phyloP scores from a whole-genome alignment of 2,113 vertebrate species.

The Elanoides forficatus region DNA sequence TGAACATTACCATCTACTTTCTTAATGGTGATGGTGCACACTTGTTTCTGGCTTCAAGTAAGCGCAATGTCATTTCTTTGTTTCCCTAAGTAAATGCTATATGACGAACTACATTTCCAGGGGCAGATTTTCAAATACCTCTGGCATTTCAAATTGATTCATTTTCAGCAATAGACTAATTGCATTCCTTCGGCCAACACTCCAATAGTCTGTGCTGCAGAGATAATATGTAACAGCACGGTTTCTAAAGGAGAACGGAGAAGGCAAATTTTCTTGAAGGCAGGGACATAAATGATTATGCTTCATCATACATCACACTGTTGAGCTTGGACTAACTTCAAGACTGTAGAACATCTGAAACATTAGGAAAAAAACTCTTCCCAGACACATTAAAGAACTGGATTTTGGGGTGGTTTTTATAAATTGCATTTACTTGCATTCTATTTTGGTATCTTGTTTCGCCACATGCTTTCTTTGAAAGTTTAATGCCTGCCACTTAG shows the following conservation, averaged over 20 bases:
- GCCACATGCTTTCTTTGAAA: neutral
- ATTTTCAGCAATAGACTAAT: slow-evolving; percentile 16
- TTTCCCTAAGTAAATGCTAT: neutral
- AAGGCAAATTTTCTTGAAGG: slow-evolving; percentile 13
- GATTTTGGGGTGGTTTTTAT: accelerated
- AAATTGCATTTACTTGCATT: neutral
- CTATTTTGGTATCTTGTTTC: neutral
- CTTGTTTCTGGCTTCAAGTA: neutral
- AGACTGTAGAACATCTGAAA: neutral
- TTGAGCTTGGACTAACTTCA: slow-evolving; percentile 3
- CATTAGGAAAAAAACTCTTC: neutral
- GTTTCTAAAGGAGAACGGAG: neutral
- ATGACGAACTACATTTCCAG: neutral
- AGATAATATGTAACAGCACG: neutral
- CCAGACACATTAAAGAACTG: neutral
- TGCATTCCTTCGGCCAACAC: neutral
- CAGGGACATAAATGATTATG: neutral
- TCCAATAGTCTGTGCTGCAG: neutral
- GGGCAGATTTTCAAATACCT: neutral
- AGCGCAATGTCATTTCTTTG: neutral
- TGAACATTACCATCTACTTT: neutral
- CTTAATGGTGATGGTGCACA: neutral
- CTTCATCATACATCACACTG: neutral
- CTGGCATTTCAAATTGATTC: slow-evolving; percentile 39
- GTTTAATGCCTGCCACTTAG: neutral